Percentiles rank a stretch among this genome's conserved stretches.
Evolutionary conservation across 2,113 vertebrate species (phyloP).

Genomic region (Malurus melanocephalus): DNA sequence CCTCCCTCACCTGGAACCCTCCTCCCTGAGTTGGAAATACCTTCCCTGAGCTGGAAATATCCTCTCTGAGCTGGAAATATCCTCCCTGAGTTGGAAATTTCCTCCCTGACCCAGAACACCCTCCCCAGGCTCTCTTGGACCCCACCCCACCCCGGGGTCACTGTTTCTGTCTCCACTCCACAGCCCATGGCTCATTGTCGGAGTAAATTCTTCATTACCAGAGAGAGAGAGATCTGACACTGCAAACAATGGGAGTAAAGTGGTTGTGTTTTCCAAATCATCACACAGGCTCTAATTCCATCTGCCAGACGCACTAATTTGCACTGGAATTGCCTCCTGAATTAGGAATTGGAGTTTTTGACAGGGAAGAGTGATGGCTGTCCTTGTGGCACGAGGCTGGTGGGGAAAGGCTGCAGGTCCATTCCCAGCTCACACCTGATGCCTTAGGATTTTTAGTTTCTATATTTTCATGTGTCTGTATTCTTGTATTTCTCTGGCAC

Average conservation of each 20-base stretch:
- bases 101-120: rapidly evolving
- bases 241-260: constrained; percentile 70
- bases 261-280: constrained; percentile 77
- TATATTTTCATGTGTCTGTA: too few relatives aligned
- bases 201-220: constrained; percentile 62
- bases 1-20: background rate
- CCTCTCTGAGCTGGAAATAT: background rate
- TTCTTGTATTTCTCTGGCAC: too few relatives aligned
- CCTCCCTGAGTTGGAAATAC: background rate
- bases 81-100: too few relatives aligned
- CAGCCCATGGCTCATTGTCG: constrained; percentile 49
- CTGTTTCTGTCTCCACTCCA: background rate
- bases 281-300: constrained; percentile 73
- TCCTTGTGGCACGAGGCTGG: background rate
- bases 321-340: constrained; percentile 66
- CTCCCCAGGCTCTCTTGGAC: rapidly evolving
- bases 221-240: constrained; percentile 55
- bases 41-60: background rate
- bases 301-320: constrained; percentile 69
- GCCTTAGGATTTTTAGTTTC: too few relatives aligned
- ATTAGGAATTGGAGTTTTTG: constrained; percentile 61
- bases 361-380: constrained; percentile 21
- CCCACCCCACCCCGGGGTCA: rapidly evolving
- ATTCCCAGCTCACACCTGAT: background rate
- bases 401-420: background rate